Conservation (phyloP, 2,797 vertebrate species). For the Lophius americanus region DNA sequence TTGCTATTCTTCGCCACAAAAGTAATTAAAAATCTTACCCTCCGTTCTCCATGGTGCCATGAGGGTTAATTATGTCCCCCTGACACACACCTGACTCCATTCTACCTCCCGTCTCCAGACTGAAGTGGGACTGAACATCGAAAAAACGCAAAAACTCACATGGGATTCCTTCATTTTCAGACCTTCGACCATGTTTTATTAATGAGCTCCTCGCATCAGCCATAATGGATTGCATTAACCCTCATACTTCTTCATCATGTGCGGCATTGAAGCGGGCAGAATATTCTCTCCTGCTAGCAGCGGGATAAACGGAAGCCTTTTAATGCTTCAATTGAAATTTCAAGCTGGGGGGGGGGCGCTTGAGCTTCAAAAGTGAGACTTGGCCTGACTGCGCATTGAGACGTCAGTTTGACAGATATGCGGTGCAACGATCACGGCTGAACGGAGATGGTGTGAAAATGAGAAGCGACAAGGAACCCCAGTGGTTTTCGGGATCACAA, state of each 20-base stretch:
- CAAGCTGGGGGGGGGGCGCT: conserved; percentile 67
- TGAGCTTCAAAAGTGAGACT: conserved; percentile 61
- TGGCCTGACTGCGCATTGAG: conserved; percentile 58
- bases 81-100: neutral
- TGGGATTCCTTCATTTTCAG: conserved; percentile 49
- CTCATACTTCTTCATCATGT: conserved; percentile 46
- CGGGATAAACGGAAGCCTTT: conserved; percentile 39
- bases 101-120: neutral
- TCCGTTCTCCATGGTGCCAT: neutral
- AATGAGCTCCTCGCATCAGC: conserved; percentile 50
- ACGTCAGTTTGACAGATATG: conserved; percentile 62
- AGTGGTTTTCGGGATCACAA: conserved; percentile 28
- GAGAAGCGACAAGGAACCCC: conserved; percentile 57
- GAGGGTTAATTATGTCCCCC: conserved; percentile 41
- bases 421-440: conserved; percentile 60
- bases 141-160: conserved; percentile 37
- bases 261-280: conserved; percentile 20
- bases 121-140: conserved; percentile 30
- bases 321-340: conserved; percentile 45
- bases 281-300: conserved; percentile 5
- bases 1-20: neutral
- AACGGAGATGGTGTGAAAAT: conserved; percentile 55
- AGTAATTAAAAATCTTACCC: conserved; percentile 31
- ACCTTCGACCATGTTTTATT: conserved; percentile 64
- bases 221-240: conserved; percentile 63